Base-by-base conservation (phyloP, 2,797 vertebrate genomes). In the Coregonus ussuriensis region DNA sequence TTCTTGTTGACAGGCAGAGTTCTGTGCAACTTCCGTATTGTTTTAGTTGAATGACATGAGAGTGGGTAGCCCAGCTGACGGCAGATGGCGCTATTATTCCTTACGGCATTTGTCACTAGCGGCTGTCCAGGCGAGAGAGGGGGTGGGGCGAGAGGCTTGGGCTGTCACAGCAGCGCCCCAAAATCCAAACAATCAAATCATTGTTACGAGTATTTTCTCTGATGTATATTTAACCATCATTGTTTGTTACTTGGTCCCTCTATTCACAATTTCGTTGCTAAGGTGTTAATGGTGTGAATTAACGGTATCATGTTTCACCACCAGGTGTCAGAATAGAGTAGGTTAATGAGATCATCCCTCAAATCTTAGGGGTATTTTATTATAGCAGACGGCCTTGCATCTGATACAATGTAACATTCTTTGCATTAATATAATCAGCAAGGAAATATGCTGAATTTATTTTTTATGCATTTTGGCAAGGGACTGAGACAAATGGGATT, bases 1-100 rank as follows among this genome's bases (percentile, higher is more conserved):
- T 74, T 89, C 85, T 87, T 93, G 91, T 95, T 95, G 94, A 93
- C 91, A 88, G 82, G 59, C 81, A 93, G 74, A 92, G 76, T 89
- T 86, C 81, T 67, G 67, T 79, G 33, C 78, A 41, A 92, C 93
- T 95, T 95, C 94, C 94, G 92, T 74, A 65, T 88, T n/a, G 54
- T 74, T 63, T 47, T 73, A 74, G 72, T 76, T 51, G 6, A 89
- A 88, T 47, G 41, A 88, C 87, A 69, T 0, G 1, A 0, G 1
- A 71, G 37, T 90, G 89, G 79, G 84, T 79, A 66, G 83, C 9
- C 9, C 41, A 11, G 9, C 41, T 47, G 41, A 9, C 41, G 9
- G 9, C 41, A 47, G 41, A 11, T 47, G 41, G 41, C 41, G 41
- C 41, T 47, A 11, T 47, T 11, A 47, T 11, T 47, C 9, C 41